Conservation (phyloP, 2,888 invertebrate genomes). For the Phorcus lineatus region DNA sequence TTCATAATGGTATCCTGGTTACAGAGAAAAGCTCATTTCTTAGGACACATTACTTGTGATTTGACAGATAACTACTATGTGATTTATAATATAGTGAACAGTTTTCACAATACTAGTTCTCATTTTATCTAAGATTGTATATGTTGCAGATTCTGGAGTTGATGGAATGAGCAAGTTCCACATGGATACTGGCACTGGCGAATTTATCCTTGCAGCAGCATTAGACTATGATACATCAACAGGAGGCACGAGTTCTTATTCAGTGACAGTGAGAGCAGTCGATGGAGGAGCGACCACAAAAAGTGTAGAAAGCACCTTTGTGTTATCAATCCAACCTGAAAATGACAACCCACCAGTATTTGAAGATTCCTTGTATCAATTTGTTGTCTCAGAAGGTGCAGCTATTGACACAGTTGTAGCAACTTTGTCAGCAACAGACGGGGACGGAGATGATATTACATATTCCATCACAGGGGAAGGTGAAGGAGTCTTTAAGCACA, state of each 20-base stretch:
- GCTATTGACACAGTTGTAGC: not conserved
- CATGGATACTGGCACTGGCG: not conserved
- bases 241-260: not conserved
- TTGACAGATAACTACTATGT: no score
- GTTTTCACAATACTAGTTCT: no score
- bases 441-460: not conserved
- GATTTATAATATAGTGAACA: no score
- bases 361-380: not conserved
- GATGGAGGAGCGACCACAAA: not conserved
- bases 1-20: no score
- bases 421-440: not conserved
- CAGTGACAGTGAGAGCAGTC: not conserved
- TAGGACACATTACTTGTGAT: no score
- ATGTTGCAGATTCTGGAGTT: no score
- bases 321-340: not conserved
- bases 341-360: slow-evolving; percentile 16
- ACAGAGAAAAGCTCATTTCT: no score
- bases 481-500: not conserved
- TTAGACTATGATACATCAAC: not conserved
- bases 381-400: not conserved
- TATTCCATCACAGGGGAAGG: not conserved
- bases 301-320: not conserved
- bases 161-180: not conserved
- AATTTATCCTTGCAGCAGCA: not conserved
- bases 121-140: no score